Base-by-base conservation (phyloP, 2,888 invertebrate genomes). In the Nasonovia ribisnigri region DNA sequence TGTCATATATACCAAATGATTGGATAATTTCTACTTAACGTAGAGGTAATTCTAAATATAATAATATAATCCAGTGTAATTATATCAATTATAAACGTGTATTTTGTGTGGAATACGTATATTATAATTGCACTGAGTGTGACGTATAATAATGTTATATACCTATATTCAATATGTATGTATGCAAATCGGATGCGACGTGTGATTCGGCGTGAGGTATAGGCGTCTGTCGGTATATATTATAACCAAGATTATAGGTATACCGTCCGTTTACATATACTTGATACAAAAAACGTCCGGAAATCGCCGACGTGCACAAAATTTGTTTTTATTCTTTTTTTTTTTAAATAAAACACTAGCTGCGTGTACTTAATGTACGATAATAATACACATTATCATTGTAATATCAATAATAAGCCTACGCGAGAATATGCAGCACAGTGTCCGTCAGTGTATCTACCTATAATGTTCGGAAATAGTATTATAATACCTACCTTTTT, bases 61-160 rank as follows among this genome's bases (percentile, higher is more conserved):
- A 54, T 88, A 36, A 57, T 57, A 77, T 20, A 89, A 89, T 43
- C 43, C 6, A 84, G 29, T 43, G 46, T 90, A 67, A 90, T 88
- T 16, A 67, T 84, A 36, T 36, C 26, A 84, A 57, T 89, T 60
- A 67, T 46, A 43, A 90, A 90, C 60, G 60, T 24, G n/a, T 90
- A 77, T 36, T 77, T 77, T 36, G 43, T 46, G 29, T 36, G n/a
- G 46, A 57, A 90, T 29, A 90, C 60, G 46, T 67, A 11, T n/a
- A n/a, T 90, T 46, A 43, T 90, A 90, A 67, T 46, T 24, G 36
- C 77, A 77, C 77, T 20, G 1, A 8, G 20, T 77, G 77, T 77
- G 36, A 36, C 6, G 36, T 77, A 77, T 77, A 77, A 36, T 36
- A 77, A 77, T 77, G 20, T 77, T 20, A 90, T 43, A 4, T 29